Percentiles rank a stretch among this genome's conserved stretches.
Evolutionary conservation across 2,113 vertebrate species (phyloP).

Genomic region (Garra rufa): DNA sequence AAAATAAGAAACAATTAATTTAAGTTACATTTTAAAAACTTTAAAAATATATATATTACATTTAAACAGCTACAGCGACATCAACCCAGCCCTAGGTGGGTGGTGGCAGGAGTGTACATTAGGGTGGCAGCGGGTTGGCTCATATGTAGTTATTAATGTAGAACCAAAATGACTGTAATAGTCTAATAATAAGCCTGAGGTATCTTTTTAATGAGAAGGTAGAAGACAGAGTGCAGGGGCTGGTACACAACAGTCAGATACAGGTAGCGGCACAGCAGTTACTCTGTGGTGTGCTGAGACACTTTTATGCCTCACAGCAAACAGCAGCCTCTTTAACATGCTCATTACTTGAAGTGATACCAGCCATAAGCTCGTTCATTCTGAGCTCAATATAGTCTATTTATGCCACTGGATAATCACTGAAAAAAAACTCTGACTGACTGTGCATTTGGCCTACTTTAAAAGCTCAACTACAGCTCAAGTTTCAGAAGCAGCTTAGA

Average conservation of each 20-base stretch:
- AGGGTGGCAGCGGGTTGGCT: neutral
- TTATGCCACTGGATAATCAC: slow-evolving; percentile 30
- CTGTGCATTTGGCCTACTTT: neutral
- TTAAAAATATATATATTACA: neutral
- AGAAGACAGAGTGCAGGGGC: slow-evolving; percentile 20
- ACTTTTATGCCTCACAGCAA: slow-evolving; percentile 26
- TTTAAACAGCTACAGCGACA: neutral
- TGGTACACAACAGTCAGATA: slow-evolving; percentile 16
- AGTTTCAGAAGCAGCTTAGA: neutral
- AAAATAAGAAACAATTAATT: too few species aligned
- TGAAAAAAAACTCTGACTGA: neutral
- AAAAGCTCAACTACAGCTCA: slow-evolving; percentile 16
- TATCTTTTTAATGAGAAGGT: slow-evolving; percentile 37
- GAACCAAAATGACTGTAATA: slow-evolving; percentile 18
- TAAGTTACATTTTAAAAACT: too few species aligned
- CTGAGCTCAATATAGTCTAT: neutral
- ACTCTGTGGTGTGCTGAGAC: slow-evolving; percentile 7
- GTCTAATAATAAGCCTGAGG: slow-evolving; percentile 24
- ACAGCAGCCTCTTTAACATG: slow-evolving; percentile 8
- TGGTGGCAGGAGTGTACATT: neutral
- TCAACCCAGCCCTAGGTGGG: neutral
- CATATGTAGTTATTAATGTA: neutral
- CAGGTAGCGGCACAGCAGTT: neutral
- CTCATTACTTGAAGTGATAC: slow-evolving; percentile 30
- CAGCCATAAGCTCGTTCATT: slow-evolving; percentile 19